These are phyloP conservation scores for Siniperca knerii DNA, from an alignment of 2,113 vertebrate genomes.

Conservation along the genomic window DNA sequence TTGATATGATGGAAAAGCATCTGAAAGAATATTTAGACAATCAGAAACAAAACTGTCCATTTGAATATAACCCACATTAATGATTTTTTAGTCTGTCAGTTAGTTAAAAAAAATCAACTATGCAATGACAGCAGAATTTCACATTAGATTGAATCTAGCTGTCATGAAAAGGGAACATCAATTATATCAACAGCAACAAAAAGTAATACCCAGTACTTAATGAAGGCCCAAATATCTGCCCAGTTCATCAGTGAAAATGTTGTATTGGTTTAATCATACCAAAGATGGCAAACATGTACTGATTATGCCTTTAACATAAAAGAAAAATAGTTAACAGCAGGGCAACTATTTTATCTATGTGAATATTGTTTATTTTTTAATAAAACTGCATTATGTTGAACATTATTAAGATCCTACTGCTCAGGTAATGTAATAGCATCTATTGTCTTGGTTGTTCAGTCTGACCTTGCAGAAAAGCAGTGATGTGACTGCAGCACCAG, in stretches of 20 bases:
- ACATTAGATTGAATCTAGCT: conserved; percentile 14
- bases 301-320: background rate
- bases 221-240: conserved; percentile 6
- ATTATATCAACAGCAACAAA: background rate
- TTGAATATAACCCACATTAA: background rate
- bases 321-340: background rate
- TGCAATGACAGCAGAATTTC: background rate
- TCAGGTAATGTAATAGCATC: conserved; percentile 1
- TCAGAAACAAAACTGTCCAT: background rate
- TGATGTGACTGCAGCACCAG: conserved; percentile 9
- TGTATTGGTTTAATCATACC: background rate
- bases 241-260: background rate
- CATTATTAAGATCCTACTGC: background rate
- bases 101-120: background rate
- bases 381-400: background rate
- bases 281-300: background rate
- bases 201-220: background rate
- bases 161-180: background rate
- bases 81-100: background rate
- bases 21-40: background rate
- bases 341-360: background rate
- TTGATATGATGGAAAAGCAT: background rate
- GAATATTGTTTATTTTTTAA: background rate
- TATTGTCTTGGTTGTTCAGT: background rate
- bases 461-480: conserved; percentile 12